Evolutionary conservation across 2,888 invertebrate genomes (phyloP), one percentile per base, ranked within the genome.

Genomic region (Penaeus monodon): DNA sequence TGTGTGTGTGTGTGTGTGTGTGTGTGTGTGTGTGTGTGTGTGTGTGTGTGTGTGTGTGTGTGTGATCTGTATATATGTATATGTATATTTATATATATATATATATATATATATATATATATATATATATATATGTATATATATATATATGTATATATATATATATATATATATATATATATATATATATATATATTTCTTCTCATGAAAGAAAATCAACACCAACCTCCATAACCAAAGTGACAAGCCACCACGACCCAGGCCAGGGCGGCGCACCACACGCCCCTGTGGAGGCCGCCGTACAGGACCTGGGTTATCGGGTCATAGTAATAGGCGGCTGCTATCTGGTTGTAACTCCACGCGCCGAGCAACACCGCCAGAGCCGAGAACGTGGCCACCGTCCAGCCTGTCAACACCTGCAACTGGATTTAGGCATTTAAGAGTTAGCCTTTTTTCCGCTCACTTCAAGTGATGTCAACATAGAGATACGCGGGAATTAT

Each of bases 171-270:
- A 10, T 0, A 17, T 14, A 17, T 14, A 17, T 4, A 57, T 17
- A 20, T 4, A 57, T 17, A 20, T 1, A 57, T 14, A 14, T 14
- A 14, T 57, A 4, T 17, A 57, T 49, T 1, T 49, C 10, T 14
- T 10, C 49, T 1, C 10, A 49, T 10, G 57, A 57, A 57, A 57
- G 17, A 57, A 57, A 20, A 70, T 4, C 70, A 6, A 0, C 10
- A 1, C 27, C 24, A 29, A 68, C 86, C 78, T 68, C 86, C 82
- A 44, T 79, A 79, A 6, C 86, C 86, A 33, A 24, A 49, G 78
- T 82, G 82, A 70, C 86, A 86, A 70, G 86, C 82, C 66, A 82
- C 70, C 63, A 86, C 70, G 63, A 86, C 27, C 86, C 86, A 86
- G 38, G 63, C 78, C 44, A 82, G 2, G 29, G 76, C 68, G 33